Percentiles rank a stretch among this genome's conserved stretches.
These are phyloP conservation scores for Dicycla oo DNA, from an alignment of 2,888 invertebrate species.

Conservation along the genomic window DNA sequence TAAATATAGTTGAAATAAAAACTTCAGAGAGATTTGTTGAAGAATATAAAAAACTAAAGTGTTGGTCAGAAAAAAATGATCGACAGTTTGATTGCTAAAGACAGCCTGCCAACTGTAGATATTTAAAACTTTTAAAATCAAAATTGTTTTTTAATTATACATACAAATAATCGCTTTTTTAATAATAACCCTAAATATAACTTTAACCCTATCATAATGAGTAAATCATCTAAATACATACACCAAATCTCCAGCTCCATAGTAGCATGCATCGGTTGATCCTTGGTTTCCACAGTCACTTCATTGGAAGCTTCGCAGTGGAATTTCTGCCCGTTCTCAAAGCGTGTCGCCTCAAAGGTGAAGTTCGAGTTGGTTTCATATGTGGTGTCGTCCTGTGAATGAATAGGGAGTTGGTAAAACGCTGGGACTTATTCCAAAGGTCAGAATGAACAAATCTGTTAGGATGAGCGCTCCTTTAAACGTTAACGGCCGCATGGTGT, in stretches of 20 bases:
- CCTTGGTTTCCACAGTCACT: slow-evolving; percentile 93
- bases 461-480: background rate
- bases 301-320: slow-evolving; percentile 96
- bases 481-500: background rate
- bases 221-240: slow-evolving; percentile 89
- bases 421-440: background rate
- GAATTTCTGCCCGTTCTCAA: slow-evolving; percentile 94
- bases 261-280: slow-evolving; percentile 93
- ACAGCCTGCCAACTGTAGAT: background rate
- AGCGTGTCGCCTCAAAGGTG: slow-evolving; percentile 94
- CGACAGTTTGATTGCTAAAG: background rate
- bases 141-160: background rate
- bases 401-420: slow-evolving; percentile 9
- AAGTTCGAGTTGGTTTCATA: slow-evolving; percentile 94
- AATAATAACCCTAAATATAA: background rate
- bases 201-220: background rate
- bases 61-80: background rate
- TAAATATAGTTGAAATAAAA: background rate
- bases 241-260: slow-evolving; percentile 95
- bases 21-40: background rate
- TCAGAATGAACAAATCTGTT: background rate
- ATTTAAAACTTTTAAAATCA: background rate
- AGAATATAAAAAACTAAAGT: background rate
- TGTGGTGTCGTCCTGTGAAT: slow-evolving; percentile 93
- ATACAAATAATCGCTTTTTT: background rate